Evolutionary conservation across 2,113 vertebrate species (phyloP).

Genomic region (Tapirus terrestris): DNA sequence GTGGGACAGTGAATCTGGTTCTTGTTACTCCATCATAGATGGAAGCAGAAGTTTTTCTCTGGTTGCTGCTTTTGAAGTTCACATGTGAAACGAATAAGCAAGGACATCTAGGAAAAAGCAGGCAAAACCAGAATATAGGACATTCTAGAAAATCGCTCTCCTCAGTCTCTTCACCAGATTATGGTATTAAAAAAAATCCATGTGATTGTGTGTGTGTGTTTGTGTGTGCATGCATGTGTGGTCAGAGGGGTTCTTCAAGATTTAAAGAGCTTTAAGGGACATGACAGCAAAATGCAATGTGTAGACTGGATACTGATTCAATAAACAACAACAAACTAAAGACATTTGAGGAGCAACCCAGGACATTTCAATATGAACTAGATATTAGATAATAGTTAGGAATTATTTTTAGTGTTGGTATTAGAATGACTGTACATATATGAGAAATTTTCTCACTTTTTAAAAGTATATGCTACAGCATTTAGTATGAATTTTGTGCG

Average conservation of each 20-base stretch:
- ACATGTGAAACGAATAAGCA: neutral
- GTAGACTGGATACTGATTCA: neutral
- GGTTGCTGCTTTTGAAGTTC: neutral
- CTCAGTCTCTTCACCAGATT: neutral
- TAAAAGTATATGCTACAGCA: neutral
- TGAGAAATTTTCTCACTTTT: neutral
- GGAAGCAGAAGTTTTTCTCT: neutral
- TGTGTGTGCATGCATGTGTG: no score
- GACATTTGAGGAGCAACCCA: neutral
- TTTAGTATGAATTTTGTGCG: neutral
- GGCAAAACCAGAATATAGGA: neutral
- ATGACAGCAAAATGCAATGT: neutral
- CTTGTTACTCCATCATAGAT: neutral
- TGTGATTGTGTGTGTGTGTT: neutral
- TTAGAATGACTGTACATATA: neutral
- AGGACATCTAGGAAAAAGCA: neutral
- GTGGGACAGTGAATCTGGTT: neutral
- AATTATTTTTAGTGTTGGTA: neutral
- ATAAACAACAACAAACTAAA: neutral
- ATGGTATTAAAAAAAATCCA: neutral
- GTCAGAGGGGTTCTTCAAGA: neutral
- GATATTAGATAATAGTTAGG: neutral
- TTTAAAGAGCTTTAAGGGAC: neutral
- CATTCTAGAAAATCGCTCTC: neutral
- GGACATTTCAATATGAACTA: neutral